Evolutionary conservation across 2,797 vertebrate species (phyloP).

Genomic region (Sitta carolinensis): DNA sequence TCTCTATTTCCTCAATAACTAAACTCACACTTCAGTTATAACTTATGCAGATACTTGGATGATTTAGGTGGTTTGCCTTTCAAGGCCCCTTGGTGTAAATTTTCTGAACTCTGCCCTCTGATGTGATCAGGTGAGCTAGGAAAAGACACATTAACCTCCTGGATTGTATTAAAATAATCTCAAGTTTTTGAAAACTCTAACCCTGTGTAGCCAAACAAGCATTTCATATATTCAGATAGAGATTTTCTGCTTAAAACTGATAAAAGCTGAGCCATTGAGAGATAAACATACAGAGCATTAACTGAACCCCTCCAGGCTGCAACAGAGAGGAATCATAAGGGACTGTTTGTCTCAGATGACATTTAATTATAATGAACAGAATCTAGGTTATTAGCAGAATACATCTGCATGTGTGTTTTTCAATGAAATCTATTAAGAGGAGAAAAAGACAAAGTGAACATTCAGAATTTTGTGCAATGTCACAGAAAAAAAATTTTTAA

Average conservation of each 20-base stretch:
- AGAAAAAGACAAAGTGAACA: neutral
- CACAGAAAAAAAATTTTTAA: neutral
- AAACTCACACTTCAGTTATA: neutral
- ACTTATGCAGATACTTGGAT: neutral
- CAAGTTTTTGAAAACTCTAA: neutral
- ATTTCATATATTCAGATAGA: neutral
- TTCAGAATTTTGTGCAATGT: neutral
- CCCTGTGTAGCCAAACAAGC: neutral
- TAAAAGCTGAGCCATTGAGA: neutral
- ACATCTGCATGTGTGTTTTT: neutral
- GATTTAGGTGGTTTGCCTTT: neutral
- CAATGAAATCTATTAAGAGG: neutral
- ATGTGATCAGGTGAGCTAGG: neutral
- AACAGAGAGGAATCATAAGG: neutral
- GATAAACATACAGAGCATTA: neutral
- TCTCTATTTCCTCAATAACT: neutral
- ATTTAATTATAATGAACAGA: neutral
- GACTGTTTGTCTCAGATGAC: neutral
- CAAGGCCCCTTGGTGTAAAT: neutral
- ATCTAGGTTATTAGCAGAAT: neutral
- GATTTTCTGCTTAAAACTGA: neutral
- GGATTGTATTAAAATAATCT: neutral
- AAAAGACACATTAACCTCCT: neutral
- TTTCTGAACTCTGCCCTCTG: neutral
- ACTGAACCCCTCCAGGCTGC: neutral